A percentile compares a stretch with the other conserved stretches of the same genome.
phyloP scores from a whole-genome alignment of 2,113 vertebrate genomes.

The Calyptommatus sinebrachiatus region DNA sequence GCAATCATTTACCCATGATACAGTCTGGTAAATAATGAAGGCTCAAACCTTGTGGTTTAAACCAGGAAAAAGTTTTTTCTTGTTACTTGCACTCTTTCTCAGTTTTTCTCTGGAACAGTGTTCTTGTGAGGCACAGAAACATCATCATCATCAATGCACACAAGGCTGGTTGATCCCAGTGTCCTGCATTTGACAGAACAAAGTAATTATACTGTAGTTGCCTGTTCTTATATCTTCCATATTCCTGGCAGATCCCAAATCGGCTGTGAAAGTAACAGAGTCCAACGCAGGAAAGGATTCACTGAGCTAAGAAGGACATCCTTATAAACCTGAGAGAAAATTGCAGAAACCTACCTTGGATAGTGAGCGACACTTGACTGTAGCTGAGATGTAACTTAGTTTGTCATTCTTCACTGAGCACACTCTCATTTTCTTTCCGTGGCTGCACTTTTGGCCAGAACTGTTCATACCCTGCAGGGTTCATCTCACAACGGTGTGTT shows the following conservation, averaged over 20 bases:
- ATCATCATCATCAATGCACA: not conserved
- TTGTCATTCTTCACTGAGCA: slow-evolving; percentile 62
- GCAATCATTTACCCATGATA: not conserved
- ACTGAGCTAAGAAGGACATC: slow-evolving; percentile 24
- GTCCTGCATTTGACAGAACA: slow-evolving; percentile 26
- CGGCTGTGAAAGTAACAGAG: slow-evolving; percentile 49
- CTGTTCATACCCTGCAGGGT: slow-evolving; percentile 53
- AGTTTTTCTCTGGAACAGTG: not conserved
- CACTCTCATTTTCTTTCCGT: slow-evolving; percentile 52
- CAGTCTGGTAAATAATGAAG: fast-evolving
- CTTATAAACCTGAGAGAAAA: slow-evolving; percentile 37
- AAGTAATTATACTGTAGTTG: slow-evolving; percentile 35
- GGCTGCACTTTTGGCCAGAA: slow-evolving; percentile 58
- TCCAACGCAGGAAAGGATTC: slow-evolving; percentile 22
- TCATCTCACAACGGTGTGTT: slow-evolving; percentile 47
- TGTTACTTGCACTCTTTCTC: not conserved
- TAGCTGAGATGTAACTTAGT: slow-evolving; percentile 45
- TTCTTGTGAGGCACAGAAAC: not conserved
- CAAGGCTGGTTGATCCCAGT: not conserved
- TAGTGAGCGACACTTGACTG: slow-evolving; percentile 40
- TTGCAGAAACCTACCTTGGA: slow-evolving; percentile 35
- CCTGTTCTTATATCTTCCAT: not conserved
- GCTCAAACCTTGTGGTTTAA: not conserved
- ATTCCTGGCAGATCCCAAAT: slow-evolving; percentile 43
- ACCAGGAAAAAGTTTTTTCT: not conserved